Evolutionary conservation across 2,113 vertebrate species (phyloP), one percentile per base, ranked within the genome.

Genomic region (Nannobrachium achirus): DNA sequence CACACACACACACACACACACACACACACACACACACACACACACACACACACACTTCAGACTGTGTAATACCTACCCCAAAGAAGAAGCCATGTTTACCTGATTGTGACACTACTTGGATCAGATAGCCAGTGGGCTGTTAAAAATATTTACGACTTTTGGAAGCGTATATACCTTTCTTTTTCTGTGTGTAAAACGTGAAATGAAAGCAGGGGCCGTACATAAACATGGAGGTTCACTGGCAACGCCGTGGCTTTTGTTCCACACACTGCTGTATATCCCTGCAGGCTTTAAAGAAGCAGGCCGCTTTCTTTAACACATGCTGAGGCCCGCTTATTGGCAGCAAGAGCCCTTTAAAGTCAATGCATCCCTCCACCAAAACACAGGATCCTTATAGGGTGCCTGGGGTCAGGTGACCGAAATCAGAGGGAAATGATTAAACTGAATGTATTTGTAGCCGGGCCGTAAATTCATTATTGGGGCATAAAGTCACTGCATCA

Each of bases 81-180:
- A 78, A 80, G 79, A 78, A 80, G 79, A 61, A 38, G 48, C 8
- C 9, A 41, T 72, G 58, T 81, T 84, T 75, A 71, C 69, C 60
- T 80, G 79, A 77, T 71, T 84, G 39, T 69, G 10, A 83, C 79
- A 64, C 59, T 68, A 4, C 59, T 78, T 77, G 56, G 64, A 71
- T 63, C 44, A 52, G 66, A 55, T 41, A 69, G 25, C 65, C 14
- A 81, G 72, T 69, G 14, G 60, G 25, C 66, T 66, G 45, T 42
- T 63, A 19, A 84, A n/a, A 87, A 65, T 80, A 81, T 81, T 82
- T 69, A 73, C 8, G 0, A 59, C 66, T 58, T 25, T 9, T 33
- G 40, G 41, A 56, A 55, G 6, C 39, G n/a, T n/a, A n/a, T n/a
- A 14, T 41, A 7, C 11, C 11, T 15, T 44, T 25, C 25, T 51